Conservation (phyloP, 2,888 invertebrate species). For the Eupithecia vulgata region DNA sequence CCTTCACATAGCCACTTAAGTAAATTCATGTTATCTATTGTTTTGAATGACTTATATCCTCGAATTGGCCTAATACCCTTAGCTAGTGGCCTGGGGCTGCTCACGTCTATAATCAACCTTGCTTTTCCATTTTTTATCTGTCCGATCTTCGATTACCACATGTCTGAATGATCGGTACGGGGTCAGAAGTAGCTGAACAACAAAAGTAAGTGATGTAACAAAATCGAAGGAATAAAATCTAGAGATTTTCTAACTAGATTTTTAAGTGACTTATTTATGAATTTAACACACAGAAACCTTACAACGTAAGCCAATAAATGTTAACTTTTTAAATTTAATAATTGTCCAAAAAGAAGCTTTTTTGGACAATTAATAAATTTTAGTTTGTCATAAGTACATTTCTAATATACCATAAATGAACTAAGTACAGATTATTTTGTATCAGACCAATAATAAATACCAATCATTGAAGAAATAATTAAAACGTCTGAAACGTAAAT, state of each 20-base stretch:
- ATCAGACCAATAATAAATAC: neutral
- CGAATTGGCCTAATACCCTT: slow-evolving; percentile 36
- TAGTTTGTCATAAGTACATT: too few relatives aligned
- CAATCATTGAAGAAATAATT: neutral
- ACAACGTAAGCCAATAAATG: neutral
- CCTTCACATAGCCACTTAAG: slow-evolving; percentile 26
- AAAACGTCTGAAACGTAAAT: neutral
- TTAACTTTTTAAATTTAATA: too few relatives aligned
- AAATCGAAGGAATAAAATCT: neutral
- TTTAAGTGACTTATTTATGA: neutral
- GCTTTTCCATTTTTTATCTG: slow-evolving; percentile 61
- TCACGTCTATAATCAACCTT: slow-evolving; percentile 46
- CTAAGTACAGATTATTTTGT: too few relatives aligned
- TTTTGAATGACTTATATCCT: slow-evolving; percentile 35
- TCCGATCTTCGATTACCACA: slow-evolving; percentile 63
- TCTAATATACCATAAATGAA: too few relatives aligned
- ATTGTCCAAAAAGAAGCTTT: too few relatives aligned
- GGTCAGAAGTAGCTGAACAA: slow-evolving; percentile 22
- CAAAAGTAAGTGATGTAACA: neutral
- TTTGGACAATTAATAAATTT: neutral
- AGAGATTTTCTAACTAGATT: neutral
- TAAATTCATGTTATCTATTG: slow-evolving; percentile 35
- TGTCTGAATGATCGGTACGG: slow-evolving; percentile 52
- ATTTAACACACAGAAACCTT: neutral
- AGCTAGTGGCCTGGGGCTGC: slow-evolving; percentile 34